Conservation (phyloP, 2,113 vertebrate species). For the Mastomys natalensis region DNA sequence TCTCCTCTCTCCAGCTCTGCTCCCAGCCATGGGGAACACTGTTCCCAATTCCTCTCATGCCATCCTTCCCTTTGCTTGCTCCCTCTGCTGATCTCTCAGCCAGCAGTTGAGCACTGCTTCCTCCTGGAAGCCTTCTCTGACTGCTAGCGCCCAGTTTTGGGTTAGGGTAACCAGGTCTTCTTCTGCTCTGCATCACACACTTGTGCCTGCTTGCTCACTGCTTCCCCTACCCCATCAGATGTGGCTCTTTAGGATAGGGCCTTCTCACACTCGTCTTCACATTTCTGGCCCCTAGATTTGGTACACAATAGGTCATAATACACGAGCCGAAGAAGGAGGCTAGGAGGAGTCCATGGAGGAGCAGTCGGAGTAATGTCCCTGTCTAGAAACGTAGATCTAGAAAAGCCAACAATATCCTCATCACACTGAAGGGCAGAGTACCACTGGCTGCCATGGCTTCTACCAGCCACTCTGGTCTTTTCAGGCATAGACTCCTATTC, state of each 20-base stretch:
- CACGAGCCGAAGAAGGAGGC: background rate
- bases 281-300: background rate
- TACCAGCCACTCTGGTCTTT: background rate
- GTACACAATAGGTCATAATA: background rate
- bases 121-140: constrained; percentile 44
- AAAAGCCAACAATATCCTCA: background rate
- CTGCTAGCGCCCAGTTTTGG: background rate
- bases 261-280: background rate
- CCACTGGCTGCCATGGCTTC: background rate
- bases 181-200: rapidly evolving
- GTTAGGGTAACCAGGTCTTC: background rate
- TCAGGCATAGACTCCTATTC: background rate
- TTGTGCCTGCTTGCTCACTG: background rate
- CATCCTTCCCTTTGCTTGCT: background rate
- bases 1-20: background rate
- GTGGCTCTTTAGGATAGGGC: background rate
- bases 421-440: background rate
- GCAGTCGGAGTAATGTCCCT: background rate
- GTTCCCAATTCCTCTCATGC: background rate
- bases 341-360: background rate
- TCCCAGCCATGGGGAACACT: background rate
- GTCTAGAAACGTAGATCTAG: background rate
- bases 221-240: background rate
- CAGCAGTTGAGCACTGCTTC: background rate
- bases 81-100: background rate